Percentiles rank a stretch among this genome's conserved stretches.
phyloP scores from a whole-genome alignment of 1,140 invertebrate genomes.

The Neoseiulus cucumeris region DNA sequence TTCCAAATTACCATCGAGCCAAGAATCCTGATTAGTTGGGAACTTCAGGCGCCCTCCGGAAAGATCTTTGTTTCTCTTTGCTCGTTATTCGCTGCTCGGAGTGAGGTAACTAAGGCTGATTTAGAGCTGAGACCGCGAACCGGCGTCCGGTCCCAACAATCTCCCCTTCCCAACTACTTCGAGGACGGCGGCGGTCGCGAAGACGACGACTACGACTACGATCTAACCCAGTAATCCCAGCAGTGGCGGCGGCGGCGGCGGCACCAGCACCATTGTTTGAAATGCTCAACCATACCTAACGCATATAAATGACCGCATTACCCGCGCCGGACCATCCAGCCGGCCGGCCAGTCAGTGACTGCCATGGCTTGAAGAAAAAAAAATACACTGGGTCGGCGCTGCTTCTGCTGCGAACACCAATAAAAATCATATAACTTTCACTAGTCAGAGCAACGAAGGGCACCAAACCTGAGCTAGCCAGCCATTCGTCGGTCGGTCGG shows the following conservation, averaged over 20 bases:
- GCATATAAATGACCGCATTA: slow-evolving; percentile 11
- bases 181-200: background rate
- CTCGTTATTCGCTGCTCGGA: background rate
- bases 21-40: too few relatives aligned
- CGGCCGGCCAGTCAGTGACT: too few relatives aligned
- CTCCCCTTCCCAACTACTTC: background rate
- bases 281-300: slow-evolving; percentile 11
- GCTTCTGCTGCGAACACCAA: background rate
- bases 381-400: too few relatives aligned
- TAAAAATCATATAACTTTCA: slow-evolving; percentile 6
- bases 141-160: background rate
- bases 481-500: too few relatives aligned
- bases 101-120: background rate
- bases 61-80: too few relatives aligned
- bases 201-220: background rate
- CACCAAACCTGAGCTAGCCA: too few relatives aligned
- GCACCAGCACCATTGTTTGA: background rate
- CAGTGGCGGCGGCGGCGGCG: too few relatives aligned
- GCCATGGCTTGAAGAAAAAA: too few relatives aligned
- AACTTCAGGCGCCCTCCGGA: too few relatives aligned
- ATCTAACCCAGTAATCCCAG: background rate
- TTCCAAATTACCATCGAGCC: too few relatives aligned
- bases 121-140: background rate
- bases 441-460: background rate
- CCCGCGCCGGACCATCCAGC: background rate